phyloP scores from a whole-genome alignment of 2,113 vertebrate genomes.

The Rhizomys pruinosus region DNA sequence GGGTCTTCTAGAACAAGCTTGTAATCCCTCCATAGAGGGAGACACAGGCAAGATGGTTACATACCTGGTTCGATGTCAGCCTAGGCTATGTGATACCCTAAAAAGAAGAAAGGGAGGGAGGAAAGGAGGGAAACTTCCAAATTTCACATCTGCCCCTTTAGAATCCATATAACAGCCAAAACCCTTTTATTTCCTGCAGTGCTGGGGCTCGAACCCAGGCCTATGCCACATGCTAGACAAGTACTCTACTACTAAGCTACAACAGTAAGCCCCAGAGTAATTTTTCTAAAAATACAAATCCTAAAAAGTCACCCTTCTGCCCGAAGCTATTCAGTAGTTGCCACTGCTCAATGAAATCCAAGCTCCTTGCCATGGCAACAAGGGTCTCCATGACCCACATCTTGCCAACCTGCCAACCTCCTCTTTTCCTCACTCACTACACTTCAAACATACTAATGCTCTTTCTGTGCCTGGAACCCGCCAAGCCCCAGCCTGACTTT shows the following conservation, averaged over 20 bases:
- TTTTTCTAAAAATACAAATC: conserved; percentile 9
- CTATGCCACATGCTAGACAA: not conserved
- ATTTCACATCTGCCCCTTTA: not conserved
- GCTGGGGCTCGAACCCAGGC: not conserved
- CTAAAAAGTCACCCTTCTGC: not conserved
- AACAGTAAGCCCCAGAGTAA: not conserved
- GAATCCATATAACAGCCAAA: not conserved
- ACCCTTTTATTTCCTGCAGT: too few relatives aligned
- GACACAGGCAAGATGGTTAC: not conserved
- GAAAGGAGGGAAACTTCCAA: too few relatives aligned
- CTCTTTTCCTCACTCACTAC: not conserved
- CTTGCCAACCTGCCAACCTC: not conserved
- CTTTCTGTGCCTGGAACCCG: not conserved
- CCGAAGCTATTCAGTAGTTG: conserved; percentile 17
- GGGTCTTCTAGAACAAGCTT: not conserved
- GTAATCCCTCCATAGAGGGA: not conserved
- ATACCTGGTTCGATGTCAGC: not conserved
- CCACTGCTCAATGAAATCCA: conserved; percentile 34
- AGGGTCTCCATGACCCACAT: conserved; percentile 42
- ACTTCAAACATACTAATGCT: not conserved
- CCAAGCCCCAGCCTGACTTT: not conserved
- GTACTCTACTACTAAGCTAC: not conserved
- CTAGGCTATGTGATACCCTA: not conserved
- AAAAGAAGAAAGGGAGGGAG: not conserved
- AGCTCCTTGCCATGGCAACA: conserved; percentile 43